Conservation (phyloP, 2,113 vertebrate species). For the Lamprotornis superbus region DNA sequence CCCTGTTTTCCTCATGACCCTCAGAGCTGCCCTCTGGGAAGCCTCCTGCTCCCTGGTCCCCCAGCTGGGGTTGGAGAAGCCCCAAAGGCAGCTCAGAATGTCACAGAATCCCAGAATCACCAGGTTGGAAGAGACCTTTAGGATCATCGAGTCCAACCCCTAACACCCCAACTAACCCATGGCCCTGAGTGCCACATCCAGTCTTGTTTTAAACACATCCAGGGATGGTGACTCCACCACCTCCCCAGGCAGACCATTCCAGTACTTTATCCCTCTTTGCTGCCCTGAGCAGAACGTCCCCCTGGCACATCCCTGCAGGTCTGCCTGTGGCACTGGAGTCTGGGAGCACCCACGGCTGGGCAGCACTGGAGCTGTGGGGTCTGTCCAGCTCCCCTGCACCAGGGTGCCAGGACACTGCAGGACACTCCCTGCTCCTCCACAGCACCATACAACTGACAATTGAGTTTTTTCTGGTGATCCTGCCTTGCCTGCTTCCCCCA, state of each 20-base stretch:
- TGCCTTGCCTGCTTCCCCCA: background rate
- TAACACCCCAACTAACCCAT: background rate
- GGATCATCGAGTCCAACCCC: fast-evolving
- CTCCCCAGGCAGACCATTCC: fast-evolving
- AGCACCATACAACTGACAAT: background rate
- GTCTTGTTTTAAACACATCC: background rate
- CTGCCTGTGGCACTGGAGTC: background rate
- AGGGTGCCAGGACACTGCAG: background rate
- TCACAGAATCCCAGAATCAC: background rate
- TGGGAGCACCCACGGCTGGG: fast-evolving
- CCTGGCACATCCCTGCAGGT: background rate
- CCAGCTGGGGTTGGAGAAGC: background rate
- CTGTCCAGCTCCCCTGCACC: fast-evolving
- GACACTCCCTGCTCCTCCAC: background rate
- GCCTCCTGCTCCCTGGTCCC: background rate
- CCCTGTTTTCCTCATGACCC: background rate
- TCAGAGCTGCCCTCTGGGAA: background rate
- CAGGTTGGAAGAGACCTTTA: background rate
- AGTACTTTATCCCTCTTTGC: background rate
- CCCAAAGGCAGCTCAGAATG: background rate
- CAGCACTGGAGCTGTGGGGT: fast-evolving
- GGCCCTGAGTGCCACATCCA: background rate
- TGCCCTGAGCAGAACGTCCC: background rate
- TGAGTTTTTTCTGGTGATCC: background rate
- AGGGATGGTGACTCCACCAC: background rate